Evolutionary conservation across 2,797 vertebrate genomes (phyloP).

Genomic region (Tokudaia muenninki): DNA sequence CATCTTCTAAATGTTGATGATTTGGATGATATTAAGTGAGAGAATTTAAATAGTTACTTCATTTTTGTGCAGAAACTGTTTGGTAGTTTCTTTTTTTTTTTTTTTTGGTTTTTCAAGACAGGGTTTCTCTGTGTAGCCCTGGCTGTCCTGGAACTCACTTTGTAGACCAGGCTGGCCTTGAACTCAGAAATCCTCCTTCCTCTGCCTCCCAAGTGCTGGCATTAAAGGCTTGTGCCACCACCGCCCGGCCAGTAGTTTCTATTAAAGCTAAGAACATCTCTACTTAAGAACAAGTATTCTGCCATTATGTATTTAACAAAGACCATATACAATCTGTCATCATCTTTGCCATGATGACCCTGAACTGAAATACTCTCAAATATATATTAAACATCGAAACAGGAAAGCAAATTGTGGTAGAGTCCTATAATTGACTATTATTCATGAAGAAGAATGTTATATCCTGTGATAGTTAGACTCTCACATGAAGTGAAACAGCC

Average conservation of each 20-base stretch:
- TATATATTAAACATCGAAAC: neutral
- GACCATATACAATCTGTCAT: neutral
- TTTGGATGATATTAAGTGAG: neutral
- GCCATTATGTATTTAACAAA: neutral
- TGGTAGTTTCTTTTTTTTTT: conserved; percentile 13
- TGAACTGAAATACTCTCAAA: neutral
- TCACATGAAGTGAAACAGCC: neutral
- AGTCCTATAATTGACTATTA: neutral
- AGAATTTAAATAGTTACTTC: neutral
- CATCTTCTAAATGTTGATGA: neutral
- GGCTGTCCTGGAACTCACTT: no score
- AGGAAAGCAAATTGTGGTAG: neutral
- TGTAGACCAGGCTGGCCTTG: no score
- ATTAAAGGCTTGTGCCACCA: no score
- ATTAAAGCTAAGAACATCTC: neutral
- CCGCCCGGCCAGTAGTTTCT: no score
- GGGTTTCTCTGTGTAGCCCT: no score
- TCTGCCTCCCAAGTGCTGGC: no score
- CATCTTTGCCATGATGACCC: neutral
- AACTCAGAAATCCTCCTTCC: no score
- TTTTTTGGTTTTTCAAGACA: no score
- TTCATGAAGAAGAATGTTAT: neutral
- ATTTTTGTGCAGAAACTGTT: neutral
- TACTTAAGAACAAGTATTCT: neutral
- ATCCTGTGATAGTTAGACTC: neutral